phyloP scores from a whole-genome alignment of 2,888 invertebrate species.

The Copidosoma aretas region DNA sequence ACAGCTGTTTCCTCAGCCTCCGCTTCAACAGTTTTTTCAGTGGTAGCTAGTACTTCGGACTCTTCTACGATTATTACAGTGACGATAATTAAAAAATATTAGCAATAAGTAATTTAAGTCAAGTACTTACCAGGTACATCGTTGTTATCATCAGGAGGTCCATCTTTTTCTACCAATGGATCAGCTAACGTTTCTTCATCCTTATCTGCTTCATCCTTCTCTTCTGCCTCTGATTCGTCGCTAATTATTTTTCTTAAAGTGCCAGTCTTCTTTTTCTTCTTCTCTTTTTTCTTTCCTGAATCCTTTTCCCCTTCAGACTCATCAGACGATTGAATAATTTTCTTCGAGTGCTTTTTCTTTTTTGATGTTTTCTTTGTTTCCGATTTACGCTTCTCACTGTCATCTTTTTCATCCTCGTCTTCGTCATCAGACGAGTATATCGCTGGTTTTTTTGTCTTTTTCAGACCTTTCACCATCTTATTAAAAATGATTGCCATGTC shows the following conservation, averaged over 20 bases:
- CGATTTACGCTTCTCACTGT: constrained; percentile 18
- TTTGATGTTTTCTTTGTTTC: constrained; percentile 24
- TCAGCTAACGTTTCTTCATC: constrained; percentile 27
- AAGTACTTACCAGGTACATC: too few species aligned
- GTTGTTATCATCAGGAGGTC: not conserved
- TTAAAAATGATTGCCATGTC: constrained; percentile 22
- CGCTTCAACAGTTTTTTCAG: too few species aligned
- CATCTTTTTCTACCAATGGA: constrained; percentile 26
- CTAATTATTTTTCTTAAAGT: constrained; percentile 27
- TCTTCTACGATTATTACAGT: too few species aligned
- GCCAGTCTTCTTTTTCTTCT: constrained; percentile 34
- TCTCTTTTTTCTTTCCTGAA: constrained; percentile 19
- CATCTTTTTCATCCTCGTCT: constrained; percentile 23
- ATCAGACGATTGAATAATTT: constrained; percentile 27
- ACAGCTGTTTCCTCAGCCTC: not conserved
- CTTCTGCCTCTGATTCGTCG: constrained; percentile 34
- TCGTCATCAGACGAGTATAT: constrained; percentile 25
- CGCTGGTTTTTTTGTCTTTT: constrained; percentile 26
- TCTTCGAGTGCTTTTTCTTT: constrained; percentile 30
- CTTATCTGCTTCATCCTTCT: constrained; percentile 34
- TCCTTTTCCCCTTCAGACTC: constrained; percentile 25
- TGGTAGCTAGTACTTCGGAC: too few species aligned
- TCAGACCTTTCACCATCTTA: constrained; percentile 26
- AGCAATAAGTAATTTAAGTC: too few species aligned
- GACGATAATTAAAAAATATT: too few species aligned